A percentile compares a stretch with the other conserved stretches of the same genome.
phyloP scores from a whole-genome alignment of 2,113 vertebrate genomes.

The Lampris incognitus region DNA sequence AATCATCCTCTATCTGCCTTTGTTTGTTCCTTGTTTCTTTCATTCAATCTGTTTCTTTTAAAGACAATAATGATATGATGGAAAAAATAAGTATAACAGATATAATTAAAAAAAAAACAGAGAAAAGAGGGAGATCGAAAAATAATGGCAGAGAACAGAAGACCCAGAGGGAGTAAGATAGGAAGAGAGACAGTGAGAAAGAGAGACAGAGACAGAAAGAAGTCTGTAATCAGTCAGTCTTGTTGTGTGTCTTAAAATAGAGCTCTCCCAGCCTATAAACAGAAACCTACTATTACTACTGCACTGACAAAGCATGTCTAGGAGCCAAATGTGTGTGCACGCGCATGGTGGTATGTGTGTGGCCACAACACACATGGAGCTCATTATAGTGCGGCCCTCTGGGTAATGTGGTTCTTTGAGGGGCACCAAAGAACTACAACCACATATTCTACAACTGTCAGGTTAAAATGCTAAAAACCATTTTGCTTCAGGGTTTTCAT shows the following conservation, averaged over 20 bases:
- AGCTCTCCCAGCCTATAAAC: conserved; percentile 81
- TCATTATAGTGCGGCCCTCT: conserved; percentile 76
- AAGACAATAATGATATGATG: no score
- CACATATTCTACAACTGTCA: conserved; percentile 66
- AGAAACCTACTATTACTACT: conserved; percentile 83
- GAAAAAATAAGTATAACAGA: conserved; percentile 11
- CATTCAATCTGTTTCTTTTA: no score
- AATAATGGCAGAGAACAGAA: conserved; percentile 59
- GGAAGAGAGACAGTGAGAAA: conserved; percentile 10
- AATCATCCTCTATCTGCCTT: no score
- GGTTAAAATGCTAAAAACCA: conserved; percentile 49
- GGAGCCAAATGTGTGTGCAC: conserved; percentile 47
- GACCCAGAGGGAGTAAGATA: conserved; percentile 29
- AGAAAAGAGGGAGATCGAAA: conserved; percentile 33
- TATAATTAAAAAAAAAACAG: conserved; percentile 24
- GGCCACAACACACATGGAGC: conserved; percentile 77
- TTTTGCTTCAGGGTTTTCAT: conserved; percentile 42
- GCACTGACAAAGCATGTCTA: conserved; percentile 83
- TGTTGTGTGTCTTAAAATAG: conserved; percentile 88
- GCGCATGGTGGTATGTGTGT: conserved; percentile 49
- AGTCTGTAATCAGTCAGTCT: conserved; percentile 82
- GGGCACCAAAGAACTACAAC: conserved; percentile 71
- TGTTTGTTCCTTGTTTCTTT: no score
- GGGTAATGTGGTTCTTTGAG: conserved; percentile 79
- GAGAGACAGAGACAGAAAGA: conserved; percentile 40